phyloP scores from a whole-genome alignment of 2,888 invertebrate species.

The Tipula lateralis region DNA sequence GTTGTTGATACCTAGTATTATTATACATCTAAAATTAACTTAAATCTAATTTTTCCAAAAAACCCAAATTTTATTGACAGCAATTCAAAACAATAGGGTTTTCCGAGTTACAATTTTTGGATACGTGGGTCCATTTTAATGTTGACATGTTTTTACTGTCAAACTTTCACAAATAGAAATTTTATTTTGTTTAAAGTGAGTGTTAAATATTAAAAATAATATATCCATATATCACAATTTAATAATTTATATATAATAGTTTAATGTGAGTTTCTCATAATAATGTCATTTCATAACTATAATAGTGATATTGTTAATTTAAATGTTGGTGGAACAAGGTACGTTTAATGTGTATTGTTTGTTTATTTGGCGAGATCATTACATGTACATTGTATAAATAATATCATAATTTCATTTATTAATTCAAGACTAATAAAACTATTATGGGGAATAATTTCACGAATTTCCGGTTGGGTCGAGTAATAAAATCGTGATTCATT shows the following conservation, averaged over 20 bases:
- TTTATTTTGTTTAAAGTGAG: neutral
- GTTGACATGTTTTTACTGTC: neutral
- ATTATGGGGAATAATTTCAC: too few species aligned
- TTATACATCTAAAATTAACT: too few species aligned
- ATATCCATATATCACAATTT: neutral
- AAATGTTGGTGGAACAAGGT: constrained; percentile 94
- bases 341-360: constrained; percentile 40
- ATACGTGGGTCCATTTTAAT: neutral
- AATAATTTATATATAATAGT: neutral
- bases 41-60: too few species aligned
- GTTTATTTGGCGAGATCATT: too few species aligned
- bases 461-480: too few species aligned
- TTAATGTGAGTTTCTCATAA: neutral
- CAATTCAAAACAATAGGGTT: neutral
- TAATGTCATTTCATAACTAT: constrained; percentile 30
- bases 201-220: neutral
- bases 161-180: neutral
- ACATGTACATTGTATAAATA: neutral
- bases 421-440: too few species aligned
- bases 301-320: constrained; percentile 71
- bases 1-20: too few species aligned
- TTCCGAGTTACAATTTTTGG: neutral
- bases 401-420: too few species aligned
- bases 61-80: neutral
- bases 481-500: too few species aligned